Conservation (phyloP, 1,140 invertebrate genomes). For the Cyphomyrmex costatus region DNA sequence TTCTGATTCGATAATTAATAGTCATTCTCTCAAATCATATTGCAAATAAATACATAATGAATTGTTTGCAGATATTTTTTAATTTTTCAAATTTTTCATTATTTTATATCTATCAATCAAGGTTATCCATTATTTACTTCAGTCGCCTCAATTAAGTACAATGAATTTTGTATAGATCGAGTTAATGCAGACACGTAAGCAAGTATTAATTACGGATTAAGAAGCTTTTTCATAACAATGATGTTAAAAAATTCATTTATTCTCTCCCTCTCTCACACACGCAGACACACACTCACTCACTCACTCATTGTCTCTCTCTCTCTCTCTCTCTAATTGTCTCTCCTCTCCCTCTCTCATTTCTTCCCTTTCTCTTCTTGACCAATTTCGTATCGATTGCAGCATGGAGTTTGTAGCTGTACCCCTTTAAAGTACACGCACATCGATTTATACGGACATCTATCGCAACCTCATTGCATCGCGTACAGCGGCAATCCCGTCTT, state of each 20-base stretch:
- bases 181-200: conserved; percentile 55
- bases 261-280: not conserved
- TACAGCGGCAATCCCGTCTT: conserved; percentile 82
- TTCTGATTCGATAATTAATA: not conserved
- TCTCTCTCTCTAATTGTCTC: not conserved
- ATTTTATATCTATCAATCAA: conserved; percentile 9
- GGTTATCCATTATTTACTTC: not conserved
- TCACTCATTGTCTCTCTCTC: not conserved
- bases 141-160: not conserved
- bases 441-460: conserved; percentile 78
- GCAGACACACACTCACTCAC: not conserved
- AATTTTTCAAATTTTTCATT: not conserved
- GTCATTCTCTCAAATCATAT: not conserved
- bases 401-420: conserved; percentile 80
- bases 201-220: conserved; percentile 68
- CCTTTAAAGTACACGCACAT: conserved; percentile 84
- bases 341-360: too few species aligned
- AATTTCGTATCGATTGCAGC: conserved; percentile 77
- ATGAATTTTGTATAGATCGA: conserved; percentile 67
- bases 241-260: conserved; percentile 65
- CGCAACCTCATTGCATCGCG: conserved; percentile 63
- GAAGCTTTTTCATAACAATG: conserved; percentile 68
- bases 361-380: not conserved
- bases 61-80: not conserved
- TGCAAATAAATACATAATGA: not conserved